phyloP scores from a whole-genome alignment of 2,113 vertebrate species.

The Bucco capensis region DNA sequence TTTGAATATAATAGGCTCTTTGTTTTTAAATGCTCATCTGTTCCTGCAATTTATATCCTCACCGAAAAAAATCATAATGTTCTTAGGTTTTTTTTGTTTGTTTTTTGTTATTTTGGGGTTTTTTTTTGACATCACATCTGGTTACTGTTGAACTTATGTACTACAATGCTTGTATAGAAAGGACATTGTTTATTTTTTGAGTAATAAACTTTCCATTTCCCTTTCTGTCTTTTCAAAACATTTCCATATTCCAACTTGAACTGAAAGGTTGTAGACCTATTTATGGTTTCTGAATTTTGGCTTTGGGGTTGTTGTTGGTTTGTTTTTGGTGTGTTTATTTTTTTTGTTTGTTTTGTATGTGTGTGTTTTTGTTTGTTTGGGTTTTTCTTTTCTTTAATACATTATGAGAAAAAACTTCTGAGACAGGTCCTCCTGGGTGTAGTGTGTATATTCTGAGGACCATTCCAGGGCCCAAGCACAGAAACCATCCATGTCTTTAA shows the following conservation, averaged over 20 bases:
- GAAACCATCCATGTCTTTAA: background rate
- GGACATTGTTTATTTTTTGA: background rate
- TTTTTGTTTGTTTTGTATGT: too few relatives aligned
- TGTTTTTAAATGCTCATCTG: conserved; percentile 53
- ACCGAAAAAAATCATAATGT: conserved; percentile 25
- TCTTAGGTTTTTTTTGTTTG: background rate
- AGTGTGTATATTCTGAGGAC: background rate
- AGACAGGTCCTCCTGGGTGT: background rate
- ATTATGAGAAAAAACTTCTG: background rate
- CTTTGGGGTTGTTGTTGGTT: conserved; percentile 9
- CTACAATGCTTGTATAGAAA: background rate
- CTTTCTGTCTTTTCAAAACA: background rate
- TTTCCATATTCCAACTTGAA: background rate
- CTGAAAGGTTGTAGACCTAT: conserved; percentile 15
- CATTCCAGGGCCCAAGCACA: background rate
- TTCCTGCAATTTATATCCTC: conserved; percentile 22
- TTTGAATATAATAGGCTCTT: conserved; percentile 46
- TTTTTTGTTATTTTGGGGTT: background rate
- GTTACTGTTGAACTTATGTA: conserved; percentile 11
- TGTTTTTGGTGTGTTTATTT: background rate
- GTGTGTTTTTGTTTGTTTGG: background rate
- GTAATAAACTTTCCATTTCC: conserved; percentile 21
- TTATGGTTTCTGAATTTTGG: conserved; percentile 29
- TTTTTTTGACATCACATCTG: background rate
- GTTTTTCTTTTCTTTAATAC: background rate